These are phyloP conservation scores for Pissodes strobi DNA, from an alignment of 1,140 invertebrate genomes.

Conservation along the genomic window DNA sequence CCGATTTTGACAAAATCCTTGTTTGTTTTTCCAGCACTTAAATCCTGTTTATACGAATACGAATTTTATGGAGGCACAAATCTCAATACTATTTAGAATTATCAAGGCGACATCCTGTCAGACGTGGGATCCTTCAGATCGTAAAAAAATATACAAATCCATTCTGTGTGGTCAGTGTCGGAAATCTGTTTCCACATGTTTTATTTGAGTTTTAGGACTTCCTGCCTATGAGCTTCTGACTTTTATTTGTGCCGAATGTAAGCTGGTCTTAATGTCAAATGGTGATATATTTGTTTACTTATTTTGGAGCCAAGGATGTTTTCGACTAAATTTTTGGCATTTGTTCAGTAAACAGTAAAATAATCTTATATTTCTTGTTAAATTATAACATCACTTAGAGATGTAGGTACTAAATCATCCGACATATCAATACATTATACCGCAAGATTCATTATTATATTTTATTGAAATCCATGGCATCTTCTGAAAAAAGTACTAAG, in stretches of 20 bases:
- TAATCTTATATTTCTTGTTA: no score
- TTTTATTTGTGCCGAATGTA: not conserved
- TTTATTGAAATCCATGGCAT: no score
- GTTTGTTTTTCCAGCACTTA: conserved; percentile 28
- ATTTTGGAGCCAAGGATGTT: no score
- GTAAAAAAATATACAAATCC: conserved; percentile 37
- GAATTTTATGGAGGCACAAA: conserved; percentile 27
- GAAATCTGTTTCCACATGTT: conserved; percentile 34
- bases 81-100: conserved; percentile 23
- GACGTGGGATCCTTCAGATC: conserved; percentile 15
- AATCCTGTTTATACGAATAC: conserved; percentile 28
- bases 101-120: conserved; percentile 34
- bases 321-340: no score
- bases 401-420: no score
- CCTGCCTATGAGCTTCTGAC: conserved; percentile 13
- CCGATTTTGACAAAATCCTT: conserved; percentile 22
- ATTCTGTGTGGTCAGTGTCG: conserved; percentile 32
- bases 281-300: conserved; percentile 1
- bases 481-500: no score
- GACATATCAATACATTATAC: no score
- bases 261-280: not conserved
- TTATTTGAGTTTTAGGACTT: conserved; percentile 29
- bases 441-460: no score
- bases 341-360: no score
- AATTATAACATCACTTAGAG: no score